A percentile compares a stretch with the other conserved stretches of the same genome.
Conservation (phyloP, 1,140 invertebrate genomes). For the Bicyclus anynana region DNA sequence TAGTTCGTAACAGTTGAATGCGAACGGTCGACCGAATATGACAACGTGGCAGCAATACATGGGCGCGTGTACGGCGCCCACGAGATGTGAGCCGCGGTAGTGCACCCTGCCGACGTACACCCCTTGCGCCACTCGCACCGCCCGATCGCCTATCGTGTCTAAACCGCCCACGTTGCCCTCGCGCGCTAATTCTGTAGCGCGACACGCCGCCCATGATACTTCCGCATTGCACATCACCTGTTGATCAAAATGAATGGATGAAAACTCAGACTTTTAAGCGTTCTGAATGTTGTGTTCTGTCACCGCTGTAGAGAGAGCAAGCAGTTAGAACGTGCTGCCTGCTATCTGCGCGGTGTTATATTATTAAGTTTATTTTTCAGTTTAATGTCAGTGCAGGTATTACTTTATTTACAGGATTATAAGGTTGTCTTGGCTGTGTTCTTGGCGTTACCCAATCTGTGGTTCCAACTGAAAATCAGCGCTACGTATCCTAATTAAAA, state of each 20-base stretch:
- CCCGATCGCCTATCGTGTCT: slow-evolving; percentile 28
- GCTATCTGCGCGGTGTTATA: no score
- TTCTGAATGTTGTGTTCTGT: no score
- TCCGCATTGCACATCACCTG: slow-evolving; percentile 63
- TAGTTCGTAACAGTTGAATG: slow-evolving; percentile 61
- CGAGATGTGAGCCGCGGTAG: slow-evolving; percentile 50
- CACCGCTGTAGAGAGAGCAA: no score
- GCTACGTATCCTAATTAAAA: no score
- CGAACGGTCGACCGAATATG: slow-evolving; percentile 57
- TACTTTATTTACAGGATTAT: no score
- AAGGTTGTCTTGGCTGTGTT: no score
- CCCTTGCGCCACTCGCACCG: slow-evolving; percentile 42
- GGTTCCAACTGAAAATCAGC: no score
- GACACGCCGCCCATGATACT: slow-evolving; percentile 52
- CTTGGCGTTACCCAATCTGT: no score
- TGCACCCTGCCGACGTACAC: slow-evolving; percentile 53
- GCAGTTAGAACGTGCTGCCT: no score
- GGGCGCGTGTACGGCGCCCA: slow-evolving; percentile 57
- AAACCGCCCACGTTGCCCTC: slow-evolving; percentile 33
- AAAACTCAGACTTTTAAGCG: no score
- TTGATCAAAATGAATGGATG: neutral
- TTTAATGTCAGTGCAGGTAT: no score
- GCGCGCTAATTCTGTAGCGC: slow-evolving; percentile 28
- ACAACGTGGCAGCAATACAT: slow-evolving; percentile 57
- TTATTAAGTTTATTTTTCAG: no score